Percentiles rank a stretch among this genome's conserved stretches.
Conservation (phyloP, 2,888 invertebrate species). For the Drosophila demipolita region DNA sequence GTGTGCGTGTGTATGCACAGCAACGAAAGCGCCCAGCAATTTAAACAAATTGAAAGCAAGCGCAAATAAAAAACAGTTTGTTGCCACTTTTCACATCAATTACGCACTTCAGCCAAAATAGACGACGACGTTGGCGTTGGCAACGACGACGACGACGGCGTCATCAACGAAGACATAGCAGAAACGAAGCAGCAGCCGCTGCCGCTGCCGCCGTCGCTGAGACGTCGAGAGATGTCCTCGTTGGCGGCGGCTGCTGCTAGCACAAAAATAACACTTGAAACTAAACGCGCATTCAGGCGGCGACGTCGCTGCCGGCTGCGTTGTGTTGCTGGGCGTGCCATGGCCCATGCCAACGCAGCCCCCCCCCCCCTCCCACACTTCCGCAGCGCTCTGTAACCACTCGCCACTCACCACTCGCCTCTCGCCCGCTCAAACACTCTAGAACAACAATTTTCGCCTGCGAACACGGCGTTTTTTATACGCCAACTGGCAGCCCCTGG, state of each 20-base stretch:
- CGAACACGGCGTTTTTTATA: conserved; percentile 72
- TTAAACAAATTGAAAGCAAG: conserved; percentile 81
- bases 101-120: conserved; percentile 80
- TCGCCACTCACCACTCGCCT: neutral
- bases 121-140: conserved; percentile 55
- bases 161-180: conserved; percentile 31
- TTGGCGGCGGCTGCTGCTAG: conserved; percentile 69
- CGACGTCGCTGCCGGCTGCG: conserved; percentile 32
- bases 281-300: conserved; percentile 77
- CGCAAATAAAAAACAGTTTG: conserved; percentile 81
- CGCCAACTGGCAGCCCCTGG: conserved; percentile 56
- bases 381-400: neutral
- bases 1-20: conserved; percentile 53
- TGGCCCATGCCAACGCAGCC: conserved; percentile 28
- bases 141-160: conserved; percentile 28
- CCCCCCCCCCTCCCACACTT: neutral
- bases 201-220: conserved; percentile 27
- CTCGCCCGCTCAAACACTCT: conserved; percentile 8
- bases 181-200: conserved; percentile 45
- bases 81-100: conserved; percentile 81
- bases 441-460: conserved; percentile 75
- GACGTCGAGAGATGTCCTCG: conserved; percentile 57
- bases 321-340: conserved; percentile 40
- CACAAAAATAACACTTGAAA: conserved; percentile 81
- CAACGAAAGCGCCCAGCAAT: conserved; percentile 76